Evolutionary conservation across 1,140 invertebrate species (phyloP).

Genomic region (Trialeurodes vaporariorum): DNA sequence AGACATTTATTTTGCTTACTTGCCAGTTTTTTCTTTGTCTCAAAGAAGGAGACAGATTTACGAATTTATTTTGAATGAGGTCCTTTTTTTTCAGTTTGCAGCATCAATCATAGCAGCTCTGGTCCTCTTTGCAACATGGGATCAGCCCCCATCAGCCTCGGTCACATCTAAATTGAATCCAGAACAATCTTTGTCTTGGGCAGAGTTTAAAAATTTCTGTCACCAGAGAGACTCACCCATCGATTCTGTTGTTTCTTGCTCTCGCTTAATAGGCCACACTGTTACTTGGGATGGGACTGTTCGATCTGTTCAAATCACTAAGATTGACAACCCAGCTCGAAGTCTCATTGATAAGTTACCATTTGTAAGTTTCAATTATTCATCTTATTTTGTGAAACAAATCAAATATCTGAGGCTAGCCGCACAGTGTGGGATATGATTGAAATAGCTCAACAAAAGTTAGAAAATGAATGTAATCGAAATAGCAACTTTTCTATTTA

Average conservation of each 20-base stretch:
- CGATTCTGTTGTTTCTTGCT: slow-evolving; percentile 6
- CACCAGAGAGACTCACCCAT: background rate
- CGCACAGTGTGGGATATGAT: no score
- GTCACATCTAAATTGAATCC: slow-evolving; percentile 9
- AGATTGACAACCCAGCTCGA: slow-evolving; percentile 16
- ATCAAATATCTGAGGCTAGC: no score
- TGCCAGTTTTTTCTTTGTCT: no score
- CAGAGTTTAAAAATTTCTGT: background rate
- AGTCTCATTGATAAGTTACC: slow-evolving; percentile 10
- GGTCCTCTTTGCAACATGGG: slow-evolving; percentile 10
- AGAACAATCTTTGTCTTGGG: slow-evolving; percentile 8
- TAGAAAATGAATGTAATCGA: no score
- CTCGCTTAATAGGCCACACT: slow-evolving; percentile 12
- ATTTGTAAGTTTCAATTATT: slow-evolving; percentile 10
- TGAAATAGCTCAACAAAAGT: no score
- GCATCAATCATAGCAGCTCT: slow-evolving; percentile 6
- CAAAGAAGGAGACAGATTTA: no score
- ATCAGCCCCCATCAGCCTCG: slow-evolving; percentile 8
- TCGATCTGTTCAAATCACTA: slow-evolving; percentile 9
- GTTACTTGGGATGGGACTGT: slow-evolving; percentile 17
- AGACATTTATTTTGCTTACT: no score
- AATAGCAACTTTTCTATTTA: no score
- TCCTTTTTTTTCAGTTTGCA: no score
- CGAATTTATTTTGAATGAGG: no score
- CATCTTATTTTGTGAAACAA: no score